Evolutionary conservation across 2,888 invertebrate genomes (phyloP).

Genomic region (Stenotaenia linearis): DNA sequence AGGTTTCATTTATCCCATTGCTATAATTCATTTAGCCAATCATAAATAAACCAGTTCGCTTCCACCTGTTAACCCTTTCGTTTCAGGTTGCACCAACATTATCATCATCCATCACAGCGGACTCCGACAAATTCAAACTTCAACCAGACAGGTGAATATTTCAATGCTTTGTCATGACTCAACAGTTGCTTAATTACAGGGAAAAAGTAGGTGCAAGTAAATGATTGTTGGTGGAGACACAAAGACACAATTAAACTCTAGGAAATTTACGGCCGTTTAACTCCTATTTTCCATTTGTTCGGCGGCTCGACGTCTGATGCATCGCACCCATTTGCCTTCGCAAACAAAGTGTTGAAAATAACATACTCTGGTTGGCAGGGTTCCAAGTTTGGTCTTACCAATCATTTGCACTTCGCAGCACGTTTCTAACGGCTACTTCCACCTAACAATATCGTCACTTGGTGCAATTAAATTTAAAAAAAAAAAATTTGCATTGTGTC

Average conservation of each 20-base stretch:
- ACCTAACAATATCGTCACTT: neutral
- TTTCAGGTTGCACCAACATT: neutral
- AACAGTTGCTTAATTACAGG: too few relatives aligned
- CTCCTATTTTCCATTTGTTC: neutral
- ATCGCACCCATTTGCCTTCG: neutral
- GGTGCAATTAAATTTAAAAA: neutral
- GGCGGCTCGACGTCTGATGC: neutral
- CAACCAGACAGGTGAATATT: too few relatives aligned
- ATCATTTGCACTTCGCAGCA: neutral
- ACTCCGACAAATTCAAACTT: neutral
- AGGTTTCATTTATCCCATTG: too few relatives aligned
- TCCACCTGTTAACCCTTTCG: neutral
- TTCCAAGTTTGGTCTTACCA: neutral
- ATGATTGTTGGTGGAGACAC: neutral
- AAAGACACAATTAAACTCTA: neutral
- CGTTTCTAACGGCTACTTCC: neutral
- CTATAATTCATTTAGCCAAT: neutral
- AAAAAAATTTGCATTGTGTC: too few relatives aligned
- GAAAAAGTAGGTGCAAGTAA: too few relatives aligned
- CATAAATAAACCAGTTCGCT: neutral
- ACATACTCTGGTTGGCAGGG: neutral
- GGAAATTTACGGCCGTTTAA: neutral
- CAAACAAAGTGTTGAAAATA: conserved; percentile 5
- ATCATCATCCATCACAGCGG: neutral
- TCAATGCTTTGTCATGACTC: too few relatives aligned